A percentile compares a stretch with the other conserved stretches of the same genome.
Conservation (phyloP, 1,140 invertebrate genomes). For the Drosophila ohnishii region DNA sequence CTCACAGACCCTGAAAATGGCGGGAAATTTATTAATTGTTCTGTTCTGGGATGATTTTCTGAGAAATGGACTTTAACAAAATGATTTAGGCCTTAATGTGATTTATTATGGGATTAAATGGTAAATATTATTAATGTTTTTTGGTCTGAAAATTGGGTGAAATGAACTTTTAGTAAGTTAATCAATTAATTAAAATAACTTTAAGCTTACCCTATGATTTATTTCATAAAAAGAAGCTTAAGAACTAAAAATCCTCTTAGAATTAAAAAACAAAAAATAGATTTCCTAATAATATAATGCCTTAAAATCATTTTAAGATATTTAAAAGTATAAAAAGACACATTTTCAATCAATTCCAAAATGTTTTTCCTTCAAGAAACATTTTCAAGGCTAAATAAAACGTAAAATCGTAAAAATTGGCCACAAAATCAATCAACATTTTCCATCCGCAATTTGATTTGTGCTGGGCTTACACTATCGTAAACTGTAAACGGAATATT, state of each 20-base stretch:
- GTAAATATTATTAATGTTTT: neutral
- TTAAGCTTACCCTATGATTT: too few relatives aligned
- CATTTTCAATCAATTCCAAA: neutral
- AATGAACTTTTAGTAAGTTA: neutral
- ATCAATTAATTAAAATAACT: neutral
- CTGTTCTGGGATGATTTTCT: constrained; percentile 16
- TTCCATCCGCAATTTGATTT: constrained; percentile 11
- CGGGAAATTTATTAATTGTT: constrained; percentile 57
- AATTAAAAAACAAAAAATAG: too few relatives aligned
- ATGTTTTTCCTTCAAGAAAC: neutral
- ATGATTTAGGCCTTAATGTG: neutral
- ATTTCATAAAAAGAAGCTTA: too few relatives aligned
- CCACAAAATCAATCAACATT: constrained; percentile 21
- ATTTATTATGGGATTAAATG: constrained; percentile 1
- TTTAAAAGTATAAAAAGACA: neutral
- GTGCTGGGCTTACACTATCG: constrained; percentile 14
- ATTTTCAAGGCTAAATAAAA: neutral
- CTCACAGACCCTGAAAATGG: constrained; percentile 49
- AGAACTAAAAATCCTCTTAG: too few relatives aligned
- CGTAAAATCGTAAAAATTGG: constrained; percentile 19
- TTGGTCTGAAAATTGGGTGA: neutral
- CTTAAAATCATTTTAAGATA: too few relatives aligned
- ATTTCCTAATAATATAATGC: neutral
- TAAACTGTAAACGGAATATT: constrained; percentile 31
- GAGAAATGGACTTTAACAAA: constrained; percentile 14